These are phyloP conservation scores for Ataeniobius toweri DNA, from an alignment of 2,797 vertebrate species.

Conservation along the genomic window DNA sequence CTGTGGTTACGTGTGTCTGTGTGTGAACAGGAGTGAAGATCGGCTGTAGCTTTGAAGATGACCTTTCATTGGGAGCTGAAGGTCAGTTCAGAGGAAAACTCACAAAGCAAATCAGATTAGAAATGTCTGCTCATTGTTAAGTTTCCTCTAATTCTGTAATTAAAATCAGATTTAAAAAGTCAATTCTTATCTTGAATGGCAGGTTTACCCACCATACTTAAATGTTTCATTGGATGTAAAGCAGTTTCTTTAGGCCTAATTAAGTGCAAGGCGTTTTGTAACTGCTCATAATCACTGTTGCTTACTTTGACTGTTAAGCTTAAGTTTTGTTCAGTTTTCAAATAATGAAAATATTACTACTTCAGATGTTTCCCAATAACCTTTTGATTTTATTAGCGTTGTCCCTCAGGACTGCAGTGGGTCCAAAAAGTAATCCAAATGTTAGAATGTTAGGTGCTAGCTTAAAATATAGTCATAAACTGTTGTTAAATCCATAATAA, in stretches of 20 bases:
- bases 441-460: background rate
- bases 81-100: conserved; percentile 78
- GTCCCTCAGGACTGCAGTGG: background rate
- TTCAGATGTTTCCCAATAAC: background rate
- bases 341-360: background rate
- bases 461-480: background rate
- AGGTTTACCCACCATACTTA: background rate
- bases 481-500: background rate
- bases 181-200: background rate
- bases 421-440: background rate
- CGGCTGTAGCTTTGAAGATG: conserved; percentile 99
- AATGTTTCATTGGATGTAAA: background rate
- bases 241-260: background rate
- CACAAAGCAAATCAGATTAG: conserved; percentile 48
- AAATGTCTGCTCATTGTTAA: conserved; percentile 53
- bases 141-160: conserved; percentile 32
- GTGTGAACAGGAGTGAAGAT: conserved; percentile 81
- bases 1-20: conserved; percentile 11
- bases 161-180: background rate
- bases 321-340: background rate
- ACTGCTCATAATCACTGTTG: background rate
- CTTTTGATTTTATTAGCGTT: background rate
- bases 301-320: background rate
- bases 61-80: conserved; percentile 97
- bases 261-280: background rate